phyloP scores from a whole-genome alignment of 2,888 invertebrate genomes.

The Scaptomyza cyrtandrae region DNA sequence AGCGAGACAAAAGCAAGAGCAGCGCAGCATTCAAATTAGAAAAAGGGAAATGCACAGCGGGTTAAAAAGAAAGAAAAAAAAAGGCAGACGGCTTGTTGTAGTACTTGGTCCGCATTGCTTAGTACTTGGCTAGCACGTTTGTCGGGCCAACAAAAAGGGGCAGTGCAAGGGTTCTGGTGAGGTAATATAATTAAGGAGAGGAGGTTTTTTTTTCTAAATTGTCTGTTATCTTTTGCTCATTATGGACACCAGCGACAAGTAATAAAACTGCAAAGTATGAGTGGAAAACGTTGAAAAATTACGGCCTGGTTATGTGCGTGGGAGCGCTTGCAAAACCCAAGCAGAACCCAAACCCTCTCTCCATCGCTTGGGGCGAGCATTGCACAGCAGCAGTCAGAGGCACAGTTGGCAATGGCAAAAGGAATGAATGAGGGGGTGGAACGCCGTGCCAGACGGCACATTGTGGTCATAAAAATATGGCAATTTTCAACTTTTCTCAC shows the following conservation, averaged over 20 bases:
- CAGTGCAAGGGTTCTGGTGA: conserved; percentile 14
- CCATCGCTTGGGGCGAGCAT: conserved; percentile 36
- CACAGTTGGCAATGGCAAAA: not conserved
- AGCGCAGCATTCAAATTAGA: conserved; percentile 64
- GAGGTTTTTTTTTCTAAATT: conserved; percentile 56
- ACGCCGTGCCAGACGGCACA: conserved; percentile 60
- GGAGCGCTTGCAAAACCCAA: conserved; percentile 32
- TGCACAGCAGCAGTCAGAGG: conserved; percentile 33
- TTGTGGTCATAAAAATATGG: conserved; percentile 74
- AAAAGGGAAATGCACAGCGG: conserved; percentile 64
- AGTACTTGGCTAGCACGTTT: conserved; percentile 39
- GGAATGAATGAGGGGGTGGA: conserved; percentile 1
- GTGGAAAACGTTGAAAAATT: conserved; percentile 70
- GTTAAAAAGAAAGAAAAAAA: conserved; percentile 27
- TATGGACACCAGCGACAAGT: conserved; percentile 74
- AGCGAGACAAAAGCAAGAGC: conserved; percentile 37
- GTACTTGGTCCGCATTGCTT: conserved; percentile 48
- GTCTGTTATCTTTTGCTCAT: conserved; percentile 75
- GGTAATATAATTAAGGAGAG: conserved; percentile 71
- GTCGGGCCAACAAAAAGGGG: conserved; percentile 13
- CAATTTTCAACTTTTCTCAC: conserved; percentile 74
- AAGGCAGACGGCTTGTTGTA: conserved; percentile 41
- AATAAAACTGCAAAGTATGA: conserved; percentile 72
- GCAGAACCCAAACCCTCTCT: not conserved
- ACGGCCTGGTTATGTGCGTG: conserved; percentile 63